Evolutionary conservation across 2,113 vertebrate species (phyloP), one percentile per base, ranked within the genome.

Genomic region (Serinus canaria): DNA sequence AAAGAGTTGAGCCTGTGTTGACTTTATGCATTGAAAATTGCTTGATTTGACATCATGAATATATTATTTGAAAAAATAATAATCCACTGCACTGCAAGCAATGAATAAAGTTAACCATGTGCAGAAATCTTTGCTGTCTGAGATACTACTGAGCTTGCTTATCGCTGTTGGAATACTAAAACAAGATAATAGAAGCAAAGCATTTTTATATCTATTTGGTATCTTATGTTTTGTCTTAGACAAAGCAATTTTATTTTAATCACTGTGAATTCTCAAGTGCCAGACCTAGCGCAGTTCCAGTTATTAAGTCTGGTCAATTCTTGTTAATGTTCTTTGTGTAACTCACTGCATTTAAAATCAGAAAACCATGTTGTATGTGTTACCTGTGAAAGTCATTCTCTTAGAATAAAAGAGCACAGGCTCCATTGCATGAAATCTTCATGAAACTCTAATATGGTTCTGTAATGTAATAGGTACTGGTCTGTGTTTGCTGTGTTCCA

Each of bases 231-330:
- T 95, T 95, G 76, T 95, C 79, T 68, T 94, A 81, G 82, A 84
- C 67, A 87, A 95, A 92, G 62, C 72, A 82, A 11, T 96, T 97
- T 97, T 91, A 75, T 76, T 94, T 96, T 97, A 87, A 96, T 94
- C 90, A 96, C 95, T 96, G 97, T 97, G 96, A 97, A 88, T 91
- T 97, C 90, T 95, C 63, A 97, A 97, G 78, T 97, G 94, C 80
- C 79, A 96, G 77, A 70, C 92, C 85, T 88, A 89, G 86, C 23
- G 18, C 95, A 91, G 81, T 97, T 93, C 47, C 20, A 80, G 19
- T 93, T 94, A 82, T 66, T 96, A 84, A 95, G 89, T 94, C 82
- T 96, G 94, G 79, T 94, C 33, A 88, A 11, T 92, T 94, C 83
- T 77, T 83, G 68, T 87, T 95, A 39, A 87, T 79, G 90, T 60